Evolutionary conservation across 2,888 invertebrate genomes (phyloP).

Genomic region (Chironomus tentans): DNA sequence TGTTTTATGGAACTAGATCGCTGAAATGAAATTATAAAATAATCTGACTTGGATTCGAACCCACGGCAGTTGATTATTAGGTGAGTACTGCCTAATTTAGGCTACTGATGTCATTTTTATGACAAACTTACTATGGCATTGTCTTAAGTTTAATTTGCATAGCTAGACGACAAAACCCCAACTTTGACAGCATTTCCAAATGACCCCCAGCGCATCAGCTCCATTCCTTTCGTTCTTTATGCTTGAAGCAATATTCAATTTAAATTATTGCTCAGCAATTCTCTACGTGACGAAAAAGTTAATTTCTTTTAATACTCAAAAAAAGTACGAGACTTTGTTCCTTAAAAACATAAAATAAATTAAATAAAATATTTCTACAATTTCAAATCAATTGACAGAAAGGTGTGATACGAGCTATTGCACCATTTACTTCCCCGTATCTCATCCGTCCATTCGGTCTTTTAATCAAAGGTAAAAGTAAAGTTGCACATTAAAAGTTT

Average conservation of each 20-base stretch:
- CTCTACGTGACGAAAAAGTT: slow-evolving; percentile 13
- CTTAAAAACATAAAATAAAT: not conserved
- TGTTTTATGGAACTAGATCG: too few relatives aligned
- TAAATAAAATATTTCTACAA: not conserved
- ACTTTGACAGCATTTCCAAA: too few relatives aligned
- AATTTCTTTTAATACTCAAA: not conserved
- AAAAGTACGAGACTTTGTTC: not conserved
- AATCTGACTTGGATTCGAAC: too few relatives aligned
- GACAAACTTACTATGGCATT: too few relatives aligned
- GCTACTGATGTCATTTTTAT: too few relatives aligned
- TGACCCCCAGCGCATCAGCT: not conserved
- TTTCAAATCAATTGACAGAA: not conserved
- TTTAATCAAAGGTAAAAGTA: not conserved
- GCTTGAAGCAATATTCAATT: slow-evolving; percentile 9
- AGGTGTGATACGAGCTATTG: not conserved
- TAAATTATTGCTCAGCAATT: slow-evolving; percentile 11
- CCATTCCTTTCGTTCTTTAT: not conserved
- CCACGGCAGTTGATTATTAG: too few relatives aligned
- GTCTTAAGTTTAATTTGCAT: too few relatives aligned
- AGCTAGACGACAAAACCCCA: too few relatives aligned
- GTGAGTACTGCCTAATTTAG: too few relatives aligned
- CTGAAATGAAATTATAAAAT: too few relatives aligned
- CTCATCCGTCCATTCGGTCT: not conserved
- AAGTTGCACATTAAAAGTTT: too few relatives aligned
- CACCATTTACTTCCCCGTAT: not conserved